phyloP scores from a whole-genome alignment of 2,888 invertebrate genomes.

The Cynaeus angustus region DNA sequence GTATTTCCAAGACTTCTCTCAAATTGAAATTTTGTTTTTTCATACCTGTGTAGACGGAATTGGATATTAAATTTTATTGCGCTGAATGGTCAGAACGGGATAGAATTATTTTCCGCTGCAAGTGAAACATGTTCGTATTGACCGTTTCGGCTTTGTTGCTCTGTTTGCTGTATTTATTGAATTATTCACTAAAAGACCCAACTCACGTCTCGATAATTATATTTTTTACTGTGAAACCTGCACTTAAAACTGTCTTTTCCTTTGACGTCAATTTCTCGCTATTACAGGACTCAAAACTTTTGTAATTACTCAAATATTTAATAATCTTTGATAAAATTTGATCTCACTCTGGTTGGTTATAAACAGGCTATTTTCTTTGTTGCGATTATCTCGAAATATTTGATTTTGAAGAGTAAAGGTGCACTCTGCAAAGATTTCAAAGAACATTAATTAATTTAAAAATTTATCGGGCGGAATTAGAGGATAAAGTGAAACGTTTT shows the following conservation, averaged over 20 bases:
- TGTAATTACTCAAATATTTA: slow-evolving; percentile 21
- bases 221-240: neutral
- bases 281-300: too few species aligned
- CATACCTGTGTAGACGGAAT: slow-evolving; percentile 32
- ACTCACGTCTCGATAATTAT: neutral
- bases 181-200: too few species aligned
- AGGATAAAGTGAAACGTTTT: too few species aligned
- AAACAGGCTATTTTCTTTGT: slow-evolving; percentile 17
- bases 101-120: slow-evolving; percentile 13
- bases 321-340: slow-evolving; percentile 15
- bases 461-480: neutral
- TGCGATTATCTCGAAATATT: slow-evolving; percentile 6
- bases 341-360: slow-evolving; percentile 14
- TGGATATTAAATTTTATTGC: slow-evolving; percentile 46
- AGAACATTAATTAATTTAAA: slow-evolving; percentile 1
- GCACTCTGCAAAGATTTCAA: neutral
- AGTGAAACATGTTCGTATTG: slow-evolving; percentile 15
- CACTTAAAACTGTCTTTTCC: neutral
- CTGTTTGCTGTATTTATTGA: slow-evolving; percentile 9
- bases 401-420: slow-evolving; percentile 6
- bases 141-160: neutral
- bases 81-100: slow-evolving; percentile 29
- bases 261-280: too few species aligned
- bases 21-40: slow-evolving; percentile 48
- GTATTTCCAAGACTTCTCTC: slow-evolving; percentile 39